Evolutionary conservation across 2,888 invertebrate species (phyloP).

Genomic region (Apantesis nais): DNA sequence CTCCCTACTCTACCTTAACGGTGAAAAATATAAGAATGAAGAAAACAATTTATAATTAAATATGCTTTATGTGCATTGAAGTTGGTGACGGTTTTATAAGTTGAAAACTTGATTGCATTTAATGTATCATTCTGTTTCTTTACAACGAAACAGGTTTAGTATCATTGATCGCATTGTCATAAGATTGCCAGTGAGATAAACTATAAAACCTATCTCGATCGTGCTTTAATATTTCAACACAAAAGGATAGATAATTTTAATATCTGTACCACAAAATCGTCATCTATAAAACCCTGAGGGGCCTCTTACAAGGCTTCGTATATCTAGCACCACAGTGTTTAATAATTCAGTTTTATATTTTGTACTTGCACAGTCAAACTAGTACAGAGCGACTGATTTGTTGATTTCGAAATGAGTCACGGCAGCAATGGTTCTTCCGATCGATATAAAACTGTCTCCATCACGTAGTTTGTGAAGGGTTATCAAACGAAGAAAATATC

Average conservation of each 20-base stretch:
- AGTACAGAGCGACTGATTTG: constrained; percentile 8
- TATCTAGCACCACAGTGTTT: constrained; percentile 22
- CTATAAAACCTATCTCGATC: constrained; percentile 8
- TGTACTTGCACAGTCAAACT: constrained; percentile 16
- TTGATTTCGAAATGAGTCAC: constrained; percentile 9
- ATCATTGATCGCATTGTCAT: constrained; percentile 28
- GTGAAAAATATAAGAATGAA: background rate
- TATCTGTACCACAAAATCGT: constrained; percentile 14
- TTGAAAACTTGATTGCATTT: background rate
- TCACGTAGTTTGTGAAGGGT: constrained; percentile 5
- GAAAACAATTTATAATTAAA: background rate
- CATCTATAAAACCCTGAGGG: constrained; percentile 17
- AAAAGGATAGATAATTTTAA: constrained; percentile 4
- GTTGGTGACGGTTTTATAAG: background rate
- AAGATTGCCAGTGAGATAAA: constrained; percentile 10
- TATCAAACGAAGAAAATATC: constrained; percentile 7
- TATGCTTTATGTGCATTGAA: background rate
- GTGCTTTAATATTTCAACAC: background rate
- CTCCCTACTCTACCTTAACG: too few species aligned
- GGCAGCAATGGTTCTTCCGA: constrained; percentile 9
- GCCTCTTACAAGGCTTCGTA: constrained; percentile 20
- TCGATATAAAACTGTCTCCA: constrained; percentile 13
- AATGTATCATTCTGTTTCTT: background rate
- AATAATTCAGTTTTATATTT: constrained; percentile 26
- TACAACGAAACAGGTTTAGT: constrained; percentile 4